A percentile compares a stretch with the other conserved stretches of the same genome.
Conservation (phyloP, 2,888 invertebrate genomes). For the Mythimna lalbum region DNA sequence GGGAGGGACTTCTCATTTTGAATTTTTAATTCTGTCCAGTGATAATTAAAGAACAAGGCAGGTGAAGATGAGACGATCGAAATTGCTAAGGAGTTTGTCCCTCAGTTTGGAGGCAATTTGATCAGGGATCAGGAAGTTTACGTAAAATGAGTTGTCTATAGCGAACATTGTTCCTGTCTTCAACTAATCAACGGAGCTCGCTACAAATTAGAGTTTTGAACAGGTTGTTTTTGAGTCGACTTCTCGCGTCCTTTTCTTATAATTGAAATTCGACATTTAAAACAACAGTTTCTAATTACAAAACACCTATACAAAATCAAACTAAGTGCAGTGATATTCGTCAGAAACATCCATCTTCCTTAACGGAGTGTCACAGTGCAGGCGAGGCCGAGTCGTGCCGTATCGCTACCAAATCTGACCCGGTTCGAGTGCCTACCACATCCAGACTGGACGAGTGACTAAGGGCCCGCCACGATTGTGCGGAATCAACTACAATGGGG, state of each 20-base stretch:
- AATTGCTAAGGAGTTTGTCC: constrained; percentile 51
- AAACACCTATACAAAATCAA: constrained; percentile 36
- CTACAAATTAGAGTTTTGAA: constrained; percentile 30
- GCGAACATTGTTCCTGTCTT: constrained; percentile 34
- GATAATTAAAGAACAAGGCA: constrained; percentile 60
- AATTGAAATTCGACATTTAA: not conserved
- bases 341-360: constrained; percentile 74
- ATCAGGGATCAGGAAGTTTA: constrained; percentile 46
- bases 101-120: constrained; percentile 53
- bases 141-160: constrained; percentile 50
- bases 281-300: constrained; percentile 18
- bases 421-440: constrained; percentile 69
- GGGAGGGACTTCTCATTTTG: constrained; percentile 62
- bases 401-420: constrained; percentile 81
- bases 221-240: not conserved
- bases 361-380: constrained; percentile 63
- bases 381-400: constrained; percentile 76
- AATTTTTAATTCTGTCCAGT: constrained; percentile 67
- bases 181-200: constrained; percentile 43
- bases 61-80: constrained; percentile 47
- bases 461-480: constrained; percentile 65
- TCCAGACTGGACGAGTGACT: constrained; percentile 64
- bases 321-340: constrained; percentile 53
- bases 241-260: not conserved
- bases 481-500: constrained; percentile 67